Base-by-base conservation (phyloP, 2,888 invertebrate genomes). In the Ecliptopera silaceata region DNA sequence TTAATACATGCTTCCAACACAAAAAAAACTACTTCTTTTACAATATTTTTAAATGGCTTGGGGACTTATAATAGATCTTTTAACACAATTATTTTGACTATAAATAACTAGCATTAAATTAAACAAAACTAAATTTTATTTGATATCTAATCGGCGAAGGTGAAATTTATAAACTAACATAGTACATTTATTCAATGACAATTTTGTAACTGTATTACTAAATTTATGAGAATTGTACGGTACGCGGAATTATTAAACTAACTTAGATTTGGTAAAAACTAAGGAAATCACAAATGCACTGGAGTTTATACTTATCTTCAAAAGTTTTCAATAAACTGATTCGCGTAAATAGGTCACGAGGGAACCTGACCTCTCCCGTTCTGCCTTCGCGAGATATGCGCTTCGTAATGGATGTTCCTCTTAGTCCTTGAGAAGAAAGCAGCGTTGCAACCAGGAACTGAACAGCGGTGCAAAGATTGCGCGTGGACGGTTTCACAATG, bases 391-490 rank as follows among this genome's bases (percentile, higher is more conserved):
- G 84, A 77, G 18, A 93, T 84, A 63, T 94, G 94, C 67, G 94
- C 93, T 71, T 95, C 95, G 58, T 94, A 94, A 82, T 96, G 96
- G 45, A 94, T 92, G 77, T 96, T 96, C 60, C 96, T 92, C 66
- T 95, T 94, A 63, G 96, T 95, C 68, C 95, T 92, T 10, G 96
- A 96, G 59, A 95, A 94, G 84, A 96, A 97, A 44, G 95, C 94
- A 69, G 95, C 94, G 46, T 94, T 94, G 83, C 96, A 96, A 11
- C 96, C 96, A 56, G 93, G 93, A 46, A 95, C 91, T n/a, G 95
- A 94, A 86, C 96, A 96, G 61, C 94, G 92, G 71, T 94, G 95
- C 85, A 96, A 93, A 56, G 96, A 95, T 56, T 93, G 92, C 29
- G 90, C 79, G 75, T 96, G 96, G 45, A 92, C 86, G 62, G 89